Evolutionary conservation across 2,113 vertebrate species (phyloP).

Genomic region (Motacilla alba): DNA sequence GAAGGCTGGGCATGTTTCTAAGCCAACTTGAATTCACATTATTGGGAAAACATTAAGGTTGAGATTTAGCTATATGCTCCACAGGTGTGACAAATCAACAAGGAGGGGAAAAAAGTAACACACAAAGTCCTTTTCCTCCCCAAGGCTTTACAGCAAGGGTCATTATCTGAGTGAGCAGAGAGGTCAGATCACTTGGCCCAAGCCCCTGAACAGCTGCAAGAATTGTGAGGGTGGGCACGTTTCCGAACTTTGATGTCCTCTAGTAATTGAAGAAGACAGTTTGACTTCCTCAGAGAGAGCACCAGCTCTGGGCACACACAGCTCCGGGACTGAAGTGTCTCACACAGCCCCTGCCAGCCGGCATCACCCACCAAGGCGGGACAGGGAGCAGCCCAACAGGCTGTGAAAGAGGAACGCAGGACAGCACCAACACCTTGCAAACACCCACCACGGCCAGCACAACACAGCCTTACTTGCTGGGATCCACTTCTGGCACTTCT

Average conservation of each 20-base stretch:
- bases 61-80: background rate
- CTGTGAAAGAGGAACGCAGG: accelerated
- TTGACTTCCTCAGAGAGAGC: background rate
- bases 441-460: background rate
- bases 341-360: background rate
- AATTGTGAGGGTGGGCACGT: background rate
- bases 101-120: background rate
- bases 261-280: background rate
- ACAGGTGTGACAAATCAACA: background rate
- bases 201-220: background rate
- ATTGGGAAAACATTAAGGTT: background rate
- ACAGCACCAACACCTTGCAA: background rate
- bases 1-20: background rate
- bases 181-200: background rate
- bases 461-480: slow-evolving; percentile 83
- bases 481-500: slow-evolving; percentile 97
- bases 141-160: background rate
- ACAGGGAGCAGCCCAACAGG: background rate
- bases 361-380: background rate
- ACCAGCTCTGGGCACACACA: background rate
- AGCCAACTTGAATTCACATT: background rate
- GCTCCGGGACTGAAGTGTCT: accelerated
- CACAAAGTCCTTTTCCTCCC: background rate
- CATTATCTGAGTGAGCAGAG: background rate
- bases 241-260: background rate